Evolutionary conservation across 2,888 invertebrate species (phyloP), one percentile per base, ranked within the genome.

Genomic region (Trichopoda pennipes): DNA sequence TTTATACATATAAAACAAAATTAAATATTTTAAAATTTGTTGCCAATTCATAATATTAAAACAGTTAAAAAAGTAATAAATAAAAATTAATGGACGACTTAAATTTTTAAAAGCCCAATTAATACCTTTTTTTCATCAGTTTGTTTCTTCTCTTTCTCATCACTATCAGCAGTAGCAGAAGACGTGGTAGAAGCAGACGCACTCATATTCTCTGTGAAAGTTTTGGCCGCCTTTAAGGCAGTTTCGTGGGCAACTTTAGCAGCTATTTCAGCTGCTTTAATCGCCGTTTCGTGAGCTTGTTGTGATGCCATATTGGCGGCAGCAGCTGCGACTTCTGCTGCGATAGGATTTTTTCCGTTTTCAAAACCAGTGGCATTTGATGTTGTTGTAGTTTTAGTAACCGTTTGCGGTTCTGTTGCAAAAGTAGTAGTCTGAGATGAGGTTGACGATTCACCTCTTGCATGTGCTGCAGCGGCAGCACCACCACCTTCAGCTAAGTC

Each of bases 401-500:
- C 75, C 49, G 10, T 82, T 28, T 7, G 9, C 0, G 79, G 35
- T 3, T 55, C 56, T 0, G 74, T 82, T 80, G 81, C 23, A 76
- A 85, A 58, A 7, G 70, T 42, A 17, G 64, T 35, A 16, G 44
- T 16, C 9, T 55, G 69, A 7, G 64, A 19, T 19, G 74, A 61
- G 10, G 79, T 64, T 28, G 72, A 44, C 19, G 83, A 12, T 8
- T 84, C 63, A 0, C 28, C 81, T 14, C 72, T 73, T 17, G 85
- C 74, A 17, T 80, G 64, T 17, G 58, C 64, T 10, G 78, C 76
- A 1, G 80, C 68, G 9, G 35, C 75, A 16, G 70, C 58, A 16
- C 76, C 84, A 23, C 85, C 86, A 19, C 87, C 88, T 53, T 88
- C 88, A 55, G 88, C 88, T 70, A 89, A 85, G 83, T 87, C 88